phyloP scores from a whole-genome alignment of 2,113 vertebrate genomes.

The Himantopus leucocephalus region DNA sequence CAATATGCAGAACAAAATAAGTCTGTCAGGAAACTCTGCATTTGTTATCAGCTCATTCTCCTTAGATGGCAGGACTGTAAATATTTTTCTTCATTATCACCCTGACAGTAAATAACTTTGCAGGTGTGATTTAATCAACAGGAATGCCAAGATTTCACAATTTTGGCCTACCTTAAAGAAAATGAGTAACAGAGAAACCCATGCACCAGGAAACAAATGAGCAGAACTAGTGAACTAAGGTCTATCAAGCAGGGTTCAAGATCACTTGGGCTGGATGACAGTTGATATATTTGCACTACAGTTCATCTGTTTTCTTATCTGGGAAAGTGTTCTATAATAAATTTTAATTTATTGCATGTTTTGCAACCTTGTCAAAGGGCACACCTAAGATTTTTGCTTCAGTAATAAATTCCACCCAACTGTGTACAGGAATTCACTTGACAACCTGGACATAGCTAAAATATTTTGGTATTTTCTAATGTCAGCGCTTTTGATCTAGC shows the following conservation, averaged over 20 bases:
- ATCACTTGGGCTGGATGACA: slow-evolving; percentile 5
- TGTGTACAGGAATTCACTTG: slow-evolving; percentile 20
- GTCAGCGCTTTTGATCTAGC: neutral
- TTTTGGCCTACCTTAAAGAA: slow-evolving; percentile 11
- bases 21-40: neutral
- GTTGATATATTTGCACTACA: slow-evolving; percentile 1
- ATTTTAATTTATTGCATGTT: slow-evolving; percentile 54
- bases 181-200: neutral
- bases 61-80: slow-evolving; percentile 44
- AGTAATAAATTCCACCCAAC: slow-evolving; percentile 35
- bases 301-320: slow-evolving; percentile 57
- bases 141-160: slow-evolving; percentile 41
- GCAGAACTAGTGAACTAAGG: slow-evolving; percentile 12
- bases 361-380: slow-evolving; percentile 42
- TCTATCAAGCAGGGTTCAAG: slow-evolving; percentile 31
- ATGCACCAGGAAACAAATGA: slow-evolving; percentile 10
- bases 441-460: slow-evolving; percentile 7
- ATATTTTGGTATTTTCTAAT: slow-evolving; percentile 24
- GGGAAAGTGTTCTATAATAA: slow-evolving; percentile 46
- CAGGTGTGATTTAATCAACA: slow-evolving; percentile 57
- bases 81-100: slow-evolving; percentile 65
- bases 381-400: slow-evolving; percentile 52
- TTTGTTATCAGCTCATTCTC: slow-evolving; percentile 36
- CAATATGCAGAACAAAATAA: slow-evolving; percentile 13
- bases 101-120: slow-evolving; percentile 54